phyloP scores from a whole-genome alignment of 2,888 invertebrate species.

The Phortica okadai region DNA sequence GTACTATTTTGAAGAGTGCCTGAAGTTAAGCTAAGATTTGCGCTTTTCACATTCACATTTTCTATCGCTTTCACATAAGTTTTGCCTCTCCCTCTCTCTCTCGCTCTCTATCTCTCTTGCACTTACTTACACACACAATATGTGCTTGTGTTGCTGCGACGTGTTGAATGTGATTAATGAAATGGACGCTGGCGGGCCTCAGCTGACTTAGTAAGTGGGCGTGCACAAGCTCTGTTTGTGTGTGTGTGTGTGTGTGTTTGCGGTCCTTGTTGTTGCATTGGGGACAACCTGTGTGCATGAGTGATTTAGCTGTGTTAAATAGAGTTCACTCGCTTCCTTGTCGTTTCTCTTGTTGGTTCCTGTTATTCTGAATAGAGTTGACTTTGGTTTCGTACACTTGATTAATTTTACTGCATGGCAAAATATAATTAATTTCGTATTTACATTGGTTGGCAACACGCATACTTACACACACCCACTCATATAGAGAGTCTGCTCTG shows the following conservation, averaged over 20 bases:
- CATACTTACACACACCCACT: not conserved
- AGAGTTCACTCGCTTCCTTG: constrained; percentile 54
- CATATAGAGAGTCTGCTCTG: not conserved
- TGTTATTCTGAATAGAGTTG: constrained; percentile 8
- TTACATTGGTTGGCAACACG: constrained; percentile 43
- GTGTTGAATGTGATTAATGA: constrained; percentile 69
- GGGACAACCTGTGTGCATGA: not conserved
- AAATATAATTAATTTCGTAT: constrained; percentile 68
- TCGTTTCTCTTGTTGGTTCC: constrained; percentile 54
- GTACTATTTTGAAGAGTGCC: not conserved
- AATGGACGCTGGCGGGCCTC: constrained; percentile 56
- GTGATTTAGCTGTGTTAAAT: constrained; percentile 56
- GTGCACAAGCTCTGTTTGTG: constrained; percentile 24
- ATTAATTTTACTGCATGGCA: constrained; percentile 66
- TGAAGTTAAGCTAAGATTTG: not conserved
- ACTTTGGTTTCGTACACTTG: constrained; percentile 51
- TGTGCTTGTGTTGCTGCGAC: constrained; percentile 30
- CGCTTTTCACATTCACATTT: not conserved
- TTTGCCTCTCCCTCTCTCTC: not conserved
- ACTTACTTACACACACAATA: no score
- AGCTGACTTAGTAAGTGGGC: constrained; percentile 20
- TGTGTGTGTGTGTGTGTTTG: constrained; percentile 5
- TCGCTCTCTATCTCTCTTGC: not conserved
- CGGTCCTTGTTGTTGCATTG: not conserved
- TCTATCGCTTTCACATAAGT: not conserved